Percentiles rank a stretch among this genome's conserved stretches.
Conservation (phyloP, 2,113 vertebrate genomes). For the Sterrhoptilus dennistouni region DNA sequence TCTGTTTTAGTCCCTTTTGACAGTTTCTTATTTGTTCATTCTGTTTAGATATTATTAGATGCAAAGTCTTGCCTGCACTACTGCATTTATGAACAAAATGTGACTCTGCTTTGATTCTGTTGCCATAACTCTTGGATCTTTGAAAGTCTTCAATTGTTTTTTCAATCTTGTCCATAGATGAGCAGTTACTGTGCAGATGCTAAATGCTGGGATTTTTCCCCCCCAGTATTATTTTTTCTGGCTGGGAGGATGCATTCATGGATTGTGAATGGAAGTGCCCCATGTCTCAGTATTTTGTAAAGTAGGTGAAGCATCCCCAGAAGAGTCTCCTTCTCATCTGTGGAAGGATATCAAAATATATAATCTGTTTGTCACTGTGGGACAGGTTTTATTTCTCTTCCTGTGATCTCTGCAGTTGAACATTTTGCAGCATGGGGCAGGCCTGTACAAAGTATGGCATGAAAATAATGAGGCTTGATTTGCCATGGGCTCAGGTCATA, state of each 20-base stretch:
- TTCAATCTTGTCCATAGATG: not conserved
- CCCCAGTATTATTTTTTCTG: not conserved
- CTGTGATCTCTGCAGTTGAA: not conserved
- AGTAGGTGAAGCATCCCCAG: not conserved
- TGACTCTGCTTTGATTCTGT: not conserved
- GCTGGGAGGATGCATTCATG: not conserved
- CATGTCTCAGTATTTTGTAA: not conserved
- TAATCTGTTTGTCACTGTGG: not conserved
- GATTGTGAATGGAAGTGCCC: not conserved
- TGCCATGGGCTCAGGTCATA: not conserved
- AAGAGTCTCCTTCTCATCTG: not conserved
- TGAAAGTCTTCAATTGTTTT: not conserved
- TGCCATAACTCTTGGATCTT: not conserved
- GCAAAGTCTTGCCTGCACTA: not conserved
- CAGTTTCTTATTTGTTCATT: not conserved
- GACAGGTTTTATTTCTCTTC: not conserved
- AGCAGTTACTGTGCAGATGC: not conserved
- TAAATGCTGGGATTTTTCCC: not conserved
- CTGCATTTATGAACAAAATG: not conserved
- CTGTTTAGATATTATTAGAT: not conserved
- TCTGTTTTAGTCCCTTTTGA: not conserved
- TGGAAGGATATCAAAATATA: not conserved
- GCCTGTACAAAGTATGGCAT: not conserved
- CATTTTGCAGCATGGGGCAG: not conserved
- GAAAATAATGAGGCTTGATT: not conserved